Evolutionary conservation across 2,797 vertebrate species (phyloP).

Genomic region (Smutsia temminckii): DNA sequence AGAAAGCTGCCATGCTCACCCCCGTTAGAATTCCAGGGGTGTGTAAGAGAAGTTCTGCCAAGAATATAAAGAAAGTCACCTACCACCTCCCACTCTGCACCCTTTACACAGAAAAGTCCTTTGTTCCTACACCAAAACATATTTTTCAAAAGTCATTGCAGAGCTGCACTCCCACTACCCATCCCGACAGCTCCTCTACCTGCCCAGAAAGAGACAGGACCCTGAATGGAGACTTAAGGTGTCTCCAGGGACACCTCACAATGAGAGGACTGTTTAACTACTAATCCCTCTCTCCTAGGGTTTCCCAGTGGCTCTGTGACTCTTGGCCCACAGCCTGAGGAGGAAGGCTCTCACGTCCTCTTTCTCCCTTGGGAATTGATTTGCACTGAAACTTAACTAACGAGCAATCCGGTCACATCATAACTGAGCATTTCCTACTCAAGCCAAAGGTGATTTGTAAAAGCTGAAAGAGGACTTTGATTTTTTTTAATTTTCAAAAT

Average conservation of each 20-base stretch:
- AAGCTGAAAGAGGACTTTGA: not conserved
- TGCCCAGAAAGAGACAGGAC: not conserved
- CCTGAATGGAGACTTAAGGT: not conserved
- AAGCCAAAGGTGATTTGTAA: not conserved
- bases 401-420: not conserved
- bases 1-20: not conserved
- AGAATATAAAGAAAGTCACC: not conserved
- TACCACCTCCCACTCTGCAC: not conserved
- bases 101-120: not conserved
- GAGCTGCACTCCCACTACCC: not conserved
- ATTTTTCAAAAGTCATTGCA: not conserved
- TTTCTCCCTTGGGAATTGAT: not conserved
- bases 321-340: not conserved
- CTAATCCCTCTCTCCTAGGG: not conserved
- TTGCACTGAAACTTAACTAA: not conserved
- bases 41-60: not conserved
- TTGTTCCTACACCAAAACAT: not conserved
- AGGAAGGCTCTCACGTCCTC: not conserved
- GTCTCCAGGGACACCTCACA: not conserved
- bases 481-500: not conserved
- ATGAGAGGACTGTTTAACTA: not conserved
- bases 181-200: not conserved
- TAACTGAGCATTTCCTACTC: not conserved
- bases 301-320: not conserved
- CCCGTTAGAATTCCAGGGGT: not conserved